Conservation (phyloP, 1,140 invertebrate species). For the Leptoteleia sp. region DNA sequence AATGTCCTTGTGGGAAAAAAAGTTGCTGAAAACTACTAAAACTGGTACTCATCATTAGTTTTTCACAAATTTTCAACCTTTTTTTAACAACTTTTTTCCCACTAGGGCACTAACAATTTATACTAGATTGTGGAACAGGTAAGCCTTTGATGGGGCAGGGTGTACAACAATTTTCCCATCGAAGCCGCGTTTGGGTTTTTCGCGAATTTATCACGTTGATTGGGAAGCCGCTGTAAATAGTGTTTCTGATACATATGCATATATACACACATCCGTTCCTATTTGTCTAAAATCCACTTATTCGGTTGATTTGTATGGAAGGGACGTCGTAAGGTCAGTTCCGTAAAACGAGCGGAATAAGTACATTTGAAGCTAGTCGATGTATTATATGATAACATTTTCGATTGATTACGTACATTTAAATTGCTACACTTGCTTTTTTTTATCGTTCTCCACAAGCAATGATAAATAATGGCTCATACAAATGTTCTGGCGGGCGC, state of each 20-base stretch:
- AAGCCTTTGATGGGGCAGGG: too few relatives aligned
- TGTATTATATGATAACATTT: constrained; percentile 61
- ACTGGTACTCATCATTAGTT: too few relatives aligned
- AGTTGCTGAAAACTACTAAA: too few relatives aligned
- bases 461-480: constrained; percentile 66
- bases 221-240: constrained; percentile 2
- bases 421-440: constrained; percentile 54
- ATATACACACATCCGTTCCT: constrained; percentile 5
- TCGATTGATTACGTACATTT: constrained; percentile 63
- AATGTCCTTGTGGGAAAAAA: too few relatives aligned
- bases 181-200: too few relatives aligned
- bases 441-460: constrained; percentile 60
- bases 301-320: constrained; percentile 38
- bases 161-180: too few relatives aligned
- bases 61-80: not conserved
- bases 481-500: constrained; percentile 61
- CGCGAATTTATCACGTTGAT: not conserved
- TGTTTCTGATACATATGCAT: not conserved
- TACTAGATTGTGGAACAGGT: too few relatives aligned
- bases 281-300: constrained; percentile 55
- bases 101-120: too few relatives aligned
- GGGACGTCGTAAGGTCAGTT: not conserved
- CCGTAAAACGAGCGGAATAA: constrained; percentile 47
- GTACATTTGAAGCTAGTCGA: constrained; percentile 58
- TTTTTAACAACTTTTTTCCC: too few relatives aligned